These are phyloP conservation scores for Sarcophilus harrisii DNA, from an alignment of 2,797 vertebrate genomes.

Conservation along the genomic window DNA sequence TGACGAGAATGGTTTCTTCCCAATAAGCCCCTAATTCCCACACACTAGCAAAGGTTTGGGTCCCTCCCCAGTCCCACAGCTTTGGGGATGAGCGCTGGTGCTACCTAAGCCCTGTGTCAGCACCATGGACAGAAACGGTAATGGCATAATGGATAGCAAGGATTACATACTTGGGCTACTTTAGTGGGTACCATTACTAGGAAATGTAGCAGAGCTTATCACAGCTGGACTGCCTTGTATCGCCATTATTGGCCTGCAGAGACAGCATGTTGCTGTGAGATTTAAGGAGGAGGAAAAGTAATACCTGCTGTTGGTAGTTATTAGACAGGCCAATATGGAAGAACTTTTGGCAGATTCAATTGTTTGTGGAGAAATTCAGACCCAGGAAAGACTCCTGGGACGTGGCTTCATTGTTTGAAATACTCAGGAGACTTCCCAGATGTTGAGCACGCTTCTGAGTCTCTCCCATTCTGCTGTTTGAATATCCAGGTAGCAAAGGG, in stretches of 20 bases:
- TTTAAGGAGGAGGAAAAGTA: neutral
- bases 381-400: neutral
- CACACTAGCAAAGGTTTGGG: neutral
- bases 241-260: neutral
- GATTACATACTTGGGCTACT: neutral
- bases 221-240: neutral
- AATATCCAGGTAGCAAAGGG: neutral
- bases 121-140: neutral
- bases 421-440: neutral
- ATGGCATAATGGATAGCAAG: neutral
- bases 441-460: neutral
- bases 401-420: neutral
- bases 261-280: neutral
- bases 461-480: neutral
- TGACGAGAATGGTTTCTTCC: neutral
- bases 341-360: neutral
- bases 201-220: neutral
- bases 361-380: neutral
- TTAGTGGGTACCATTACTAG: neutral
- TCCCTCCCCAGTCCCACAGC: neutral
- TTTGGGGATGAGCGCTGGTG: neutral
- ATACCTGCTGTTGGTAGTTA: neutral
- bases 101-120: neutral
- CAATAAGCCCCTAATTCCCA: neutral
- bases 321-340: neutral